Base-by-base conservation (phyloP, 2,888 invertebrate species). In the Tuberolachnus salignus region DNA sequence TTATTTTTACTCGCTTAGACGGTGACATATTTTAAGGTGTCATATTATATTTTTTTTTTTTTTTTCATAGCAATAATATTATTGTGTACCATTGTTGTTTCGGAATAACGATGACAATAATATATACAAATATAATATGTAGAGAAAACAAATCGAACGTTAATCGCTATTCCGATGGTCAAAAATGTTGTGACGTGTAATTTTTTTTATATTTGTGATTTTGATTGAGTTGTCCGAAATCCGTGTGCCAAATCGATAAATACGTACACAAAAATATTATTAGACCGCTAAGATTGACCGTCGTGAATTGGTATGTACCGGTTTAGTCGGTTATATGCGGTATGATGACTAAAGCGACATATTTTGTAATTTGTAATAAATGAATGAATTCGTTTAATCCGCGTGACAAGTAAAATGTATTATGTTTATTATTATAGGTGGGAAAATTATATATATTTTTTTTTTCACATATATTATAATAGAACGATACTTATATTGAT, bases 211-310 rank as follows among this genome's bases (percentile, higher is more conserved):
- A 66, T 1, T 16, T 3, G n/a, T 0, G 44, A 44, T n/a, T n/a
- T 3, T 1, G n/a, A 67, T 34, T 34, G 34, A 51, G n/a, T 9
- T 64, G 14, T 23, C 14, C 19, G 44, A 44, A 10, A 46, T 46
- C 16, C 23, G 26, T 71, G 57, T 59, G 57, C 9, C 57, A 59
- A 71, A 59, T 71, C 13, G 23, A 14, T 71, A 59, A 71, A 57
- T 59, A 46, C 46, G 13, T n/a, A n/a, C n/a, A n/a, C n/a, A n/a
- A n/a, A n/a, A n/a, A n/a, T n/a, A n/a, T n/a, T n/a, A n/a, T 23
- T 69, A 55, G 11, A 70, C 16, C n/a, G 3, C 3, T 13, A 46
- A 11, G 23, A 59, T 8, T 51, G 8, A 26, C 10, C 16, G 26
- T 53, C 26, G 21, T 71, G 8, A 46, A 71, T 46, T 10, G 4